Conservation (phyloP, 2,888 invertebrate species). For the Allacma fusca region DNA sequence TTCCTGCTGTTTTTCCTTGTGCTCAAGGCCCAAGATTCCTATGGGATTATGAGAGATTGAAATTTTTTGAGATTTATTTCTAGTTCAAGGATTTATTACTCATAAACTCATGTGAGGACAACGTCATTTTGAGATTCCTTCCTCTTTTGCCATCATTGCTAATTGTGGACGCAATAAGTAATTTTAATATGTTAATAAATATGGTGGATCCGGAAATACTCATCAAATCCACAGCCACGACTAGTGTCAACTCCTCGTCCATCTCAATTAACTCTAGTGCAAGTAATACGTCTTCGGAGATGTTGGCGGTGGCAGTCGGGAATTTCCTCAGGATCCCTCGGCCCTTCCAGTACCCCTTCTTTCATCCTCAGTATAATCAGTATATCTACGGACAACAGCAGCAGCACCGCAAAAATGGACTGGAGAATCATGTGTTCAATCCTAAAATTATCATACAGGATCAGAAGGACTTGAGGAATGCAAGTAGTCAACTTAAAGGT, state of each 20-base stretch:
- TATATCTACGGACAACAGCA: slow-evolving; percentile 42
- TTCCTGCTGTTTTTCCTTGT: no score
- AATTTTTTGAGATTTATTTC: no score
- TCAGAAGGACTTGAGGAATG: slow-evolving; percentile 34
- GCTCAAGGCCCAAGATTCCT: no score
- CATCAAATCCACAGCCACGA: slow-evolving; percentile 30
- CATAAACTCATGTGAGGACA: no score
- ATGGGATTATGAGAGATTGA: no score
- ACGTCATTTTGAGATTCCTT: no score
- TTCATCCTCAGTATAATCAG: slow-evolving; percentile 45
- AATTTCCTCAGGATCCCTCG: slow-evolving; percentile 44
- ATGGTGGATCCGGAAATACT: slow-evolving; percentile 45
- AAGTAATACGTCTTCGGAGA: slow-evolving; percentile 30
- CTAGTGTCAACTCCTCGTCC: slow-evolving; percentile 29
- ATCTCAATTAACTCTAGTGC: slow-evolving; percentile 23
- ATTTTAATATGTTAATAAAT: slow-evolving; percentile 44
- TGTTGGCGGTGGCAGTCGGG: slow-evolving; percentile 43
- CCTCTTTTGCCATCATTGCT: no score
- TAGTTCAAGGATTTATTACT: no score
- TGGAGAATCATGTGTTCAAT: slow-evolving; percentile 48
- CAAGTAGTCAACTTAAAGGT: slow-evolving; percentile 40
- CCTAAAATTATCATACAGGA: slow-evolving; percentile 47
- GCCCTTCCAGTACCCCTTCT: slow-evolving; percentile 45
- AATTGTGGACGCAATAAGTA: no score
- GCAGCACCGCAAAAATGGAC: slow-evolving; percentile 37